Percentiles rank a stretch among this genome's conserved stretches.
phyloP scores from a whole-genome alignment of 2,888 invertebrate species.

The Ectemnius cavifrons region DNA sequence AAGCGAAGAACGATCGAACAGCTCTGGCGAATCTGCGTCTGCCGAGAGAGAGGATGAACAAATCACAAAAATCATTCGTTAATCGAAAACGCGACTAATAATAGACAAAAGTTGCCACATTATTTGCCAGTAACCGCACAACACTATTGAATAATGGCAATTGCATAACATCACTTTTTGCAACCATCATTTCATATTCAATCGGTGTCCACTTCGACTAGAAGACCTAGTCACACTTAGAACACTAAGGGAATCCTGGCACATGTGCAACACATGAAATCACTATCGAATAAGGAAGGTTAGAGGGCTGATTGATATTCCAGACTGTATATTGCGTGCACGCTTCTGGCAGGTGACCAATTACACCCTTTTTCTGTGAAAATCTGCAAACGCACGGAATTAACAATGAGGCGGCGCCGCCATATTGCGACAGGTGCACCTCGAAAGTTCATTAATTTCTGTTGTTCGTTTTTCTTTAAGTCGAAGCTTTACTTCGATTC shows the following conservation, averaged over 20 bases:
- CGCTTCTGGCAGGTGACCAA: slow-evolving; percentile 47
- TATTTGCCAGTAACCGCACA: no score
- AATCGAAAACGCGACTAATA: no score
- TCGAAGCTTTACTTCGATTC: no score
- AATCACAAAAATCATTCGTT: slow-evolving; percentile 16
- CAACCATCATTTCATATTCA: no score
- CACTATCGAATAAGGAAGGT: slow-evolving; percentile 27
- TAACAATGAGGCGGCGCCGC: neutral
- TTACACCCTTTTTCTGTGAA: slow-evolving; percentile 8
- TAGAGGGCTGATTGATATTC: slow-evolving; percentile 53
- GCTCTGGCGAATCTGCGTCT: slow-evolving; percentile 8
- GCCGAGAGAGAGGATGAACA: slow-evolving; percentile 41
- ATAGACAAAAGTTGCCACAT: no score
- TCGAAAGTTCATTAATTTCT: no score
- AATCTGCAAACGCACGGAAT: neutral
- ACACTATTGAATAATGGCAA: slow-evolving; percentile 4
- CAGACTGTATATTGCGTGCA: slow-evolving; percentile 16
- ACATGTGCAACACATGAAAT: neutral
- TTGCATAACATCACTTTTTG: no score
- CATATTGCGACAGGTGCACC: neutral
- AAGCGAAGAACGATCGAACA: neutral
- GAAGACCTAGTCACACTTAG: neutral
- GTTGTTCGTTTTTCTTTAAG: no score
- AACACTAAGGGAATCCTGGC: neutral
- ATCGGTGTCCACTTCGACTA: neutral